Conservation (phyloP, 1,140 invertebrate genomes). For the Branchinecta lynchi region DNA sequence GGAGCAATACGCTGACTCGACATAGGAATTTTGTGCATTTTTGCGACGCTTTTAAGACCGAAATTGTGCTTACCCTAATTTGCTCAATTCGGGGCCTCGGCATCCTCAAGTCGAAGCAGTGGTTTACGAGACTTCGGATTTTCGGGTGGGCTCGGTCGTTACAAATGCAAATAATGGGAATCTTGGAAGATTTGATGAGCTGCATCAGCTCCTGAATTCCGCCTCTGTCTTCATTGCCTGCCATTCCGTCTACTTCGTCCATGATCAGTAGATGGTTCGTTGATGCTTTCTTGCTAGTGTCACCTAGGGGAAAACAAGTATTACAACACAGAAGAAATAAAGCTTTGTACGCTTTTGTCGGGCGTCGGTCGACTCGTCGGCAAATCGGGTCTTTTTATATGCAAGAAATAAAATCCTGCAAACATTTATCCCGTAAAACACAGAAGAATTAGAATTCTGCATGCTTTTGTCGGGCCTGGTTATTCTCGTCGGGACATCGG, state of each 20-base stretch:
- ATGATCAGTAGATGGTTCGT: constrained; percentile 80
- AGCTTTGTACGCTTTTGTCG: too few relatives aligned
- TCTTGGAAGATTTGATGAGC: constrained; percentile 73
- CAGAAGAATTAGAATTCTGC: too few relatives aligned
- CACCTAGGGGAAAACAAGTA: neutral
- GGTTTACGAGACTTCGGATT: constrained; percentile 79
- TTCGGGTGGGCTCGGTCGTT: constrained; percentile 90
- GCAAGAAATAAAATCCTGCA: too few relatives aligned
- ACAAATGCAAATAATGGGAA: constrained; percentile 97
- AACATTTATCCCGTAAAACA: too few relatives aligned
- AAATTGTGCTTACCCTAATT: constrained; percentile 50
- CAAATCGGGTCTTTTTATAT: too few relatives aligned
- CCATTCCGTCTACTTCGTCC: constrained; percentile 99
- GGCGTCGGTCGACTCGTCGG: too few relatives aligned
- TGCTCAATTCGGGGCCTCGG: constrained; percentile 66
- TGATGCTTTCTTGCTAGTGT: constrained; percentile 16
- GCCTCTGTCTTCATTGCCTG: constrained; percentile 95
- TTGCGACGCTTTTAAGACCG: too few relatives aligned
- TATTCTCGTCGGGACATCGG: too few relatives aligned
- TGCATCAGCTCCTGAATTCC: constrained; percentile 85
- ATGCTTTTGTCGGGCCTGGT: too few relatives aligned
- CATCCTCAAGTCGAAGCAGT: constrained; percentile 87
- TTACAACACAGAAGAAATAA: too few relatives aligned
- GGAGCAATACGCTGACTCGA: too few relatives aligned
- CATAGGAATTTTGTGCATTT: too few relatives aligned